Conservation (phyloP, 2,888 invertebrate species). For the Acleris laterana region DNA sequence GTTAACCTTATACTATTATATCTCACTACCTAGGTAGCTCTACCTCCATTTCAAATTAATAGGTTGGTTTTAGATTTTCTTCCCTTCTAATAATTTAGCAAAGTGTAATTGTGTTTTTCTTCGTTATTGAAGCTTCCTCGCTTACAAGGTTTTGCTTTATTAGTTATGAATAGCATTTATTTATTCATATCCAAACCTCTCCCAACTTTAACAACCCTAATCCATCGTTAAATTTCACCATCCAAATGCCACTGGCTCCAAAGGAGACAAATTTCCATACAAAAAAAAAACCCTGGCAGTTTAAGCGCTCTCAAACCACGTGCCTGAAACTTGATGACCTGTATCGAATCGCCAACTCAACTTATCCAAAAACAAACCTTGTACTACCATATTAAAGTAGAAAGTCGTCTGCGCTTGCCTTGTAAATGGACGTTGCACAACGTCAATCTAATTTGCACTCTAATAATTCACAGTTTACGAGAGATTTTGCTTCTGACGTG, state of each 20-base stretch:
- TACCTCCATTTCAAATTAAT: no score
- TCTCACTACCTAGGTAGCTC: no score
- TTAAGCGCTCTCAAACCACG: slow-evolving; percentile 14
- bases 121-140: not conserved
- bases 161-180: not conserved
- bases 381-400: slow-evolving; percentile 25
- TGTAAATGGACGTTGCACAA: not conserved
- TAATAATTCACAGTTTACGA: slow-evolving; percentile 10
- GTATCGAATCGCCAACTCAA: slow-evolving; percentile 31
- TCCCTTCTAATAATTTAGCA: no score
- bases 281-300: slow-evolving; percentile 8
- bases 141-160: not conserved
- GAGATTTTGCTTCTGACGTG: slow-evolving; percentile 13
- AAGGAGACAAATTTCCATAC: slow-evolving; percentile 6
- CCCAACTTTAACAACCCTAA: slow-evolving; percentile 20
- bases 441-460: slow-evolving; percentile 12
- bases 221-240: slow-evolving; percentile 13
- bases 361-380: slow-evolving; percentile 26
- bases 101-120: not conserved
- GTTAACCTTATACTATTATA: no score
- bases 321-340: slow-evolving; percentile 31
- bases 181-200: not conserved
- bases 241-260: slow-evolving; percentile 9
- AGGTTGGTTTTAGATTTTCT: no score
- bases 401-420: slow-evolving; percentile 23